Percentiles rank a stretch among this genome's conserved stretches.
Evolutionary conservation across 2,888 invertebrate genomes (phyloP).

Genomic region (Drosophila fungiperda): DNA sequence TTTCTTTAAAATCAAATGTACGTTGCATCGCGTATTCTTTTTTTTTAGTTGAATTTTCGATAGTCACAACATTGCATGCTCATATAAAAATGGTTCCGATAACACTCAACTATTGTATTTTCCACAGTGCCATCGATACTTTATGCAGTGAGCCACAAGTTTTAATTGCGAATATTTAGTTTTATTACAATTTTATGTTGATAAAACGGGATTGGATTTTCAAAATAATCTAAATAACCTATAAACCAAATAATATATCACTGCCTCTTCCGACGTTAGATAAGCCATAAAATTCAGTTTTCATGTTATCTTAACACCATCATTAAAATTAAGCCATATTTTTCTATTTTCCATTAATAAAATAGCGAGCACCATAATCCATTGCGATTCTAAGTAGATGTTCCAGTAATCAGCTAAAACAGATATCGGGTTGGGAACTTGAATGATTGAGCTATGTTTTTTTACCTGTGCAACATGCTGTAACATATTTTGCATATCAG

Average conservation of each 20-base stretch:
- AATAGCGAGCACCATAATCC: background rate
- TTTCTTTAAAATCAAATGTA: background rate
- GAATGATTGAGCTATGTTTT: background rate
- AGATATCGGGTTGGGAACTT: background rate
- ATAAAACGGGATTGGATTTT: background rate
- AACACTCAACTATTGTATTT: background rate
- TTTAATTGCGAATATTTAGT: background rate
- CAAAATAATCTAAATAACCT: background rate
- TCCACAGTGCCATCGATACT: background rate
- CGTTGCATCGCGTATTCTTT: background rate
- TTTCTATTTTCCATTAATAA: background rate
- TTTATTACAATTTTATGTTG: background rate
- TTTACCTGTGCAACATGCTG: background rate
- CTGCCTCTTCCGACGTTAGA: no score
- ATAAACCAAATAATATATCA: background rate
- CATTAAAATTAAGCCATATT: background rate
- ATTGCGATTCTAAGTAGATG: background rate
- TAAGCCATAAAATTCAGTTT: background rate
- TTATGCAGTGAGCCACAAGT: background rate
- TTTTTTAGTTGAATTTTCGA: background rate
- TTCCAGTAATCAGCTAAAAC: no score
- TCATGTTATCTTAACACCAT: background rate
- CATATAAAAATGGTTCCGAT: background rate
- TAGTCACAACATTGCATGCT: background rate
- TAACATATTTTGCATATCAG: slow-evolving; percentile 8